A percentile compares a stretch with the other conserved stretches of the same genome.
Conservation (phyloP, 2,113 vertebrate genomes). For the Corydoras maculifer region DNA sequence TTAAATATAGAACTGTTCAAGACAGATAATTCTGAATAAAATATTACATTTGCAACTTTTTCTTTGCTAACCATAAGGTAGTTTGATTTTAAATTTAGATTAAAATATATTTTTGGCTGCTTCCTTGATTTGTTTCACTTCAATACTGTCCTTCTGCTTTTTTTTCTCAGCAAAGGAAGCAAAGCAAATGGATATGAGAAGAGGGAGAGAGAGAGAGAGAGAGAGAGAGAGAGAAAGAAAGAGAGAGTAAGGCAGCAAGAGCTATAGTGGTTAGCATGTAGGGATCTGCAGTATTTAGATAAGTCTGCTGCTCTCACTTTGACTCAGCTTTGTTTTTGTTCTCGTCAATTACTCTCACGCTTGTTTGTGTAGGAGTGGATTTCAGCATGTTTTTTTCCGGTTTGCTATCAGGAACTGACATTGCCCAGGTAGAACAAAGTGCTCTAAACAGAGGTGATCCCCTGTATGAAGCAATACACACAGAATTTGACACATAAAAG, state of each 20-base stretch:
- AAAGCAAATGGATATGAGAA: background rate
- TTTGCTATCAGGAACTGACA: slow-evolving; percentile 42
- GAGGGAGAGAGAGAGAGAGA: background rate
- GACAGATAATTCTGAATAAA: background rate
- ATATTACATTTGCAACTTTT: background rate
- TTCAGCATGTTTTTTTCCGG: slow-evolving; percentile 22
- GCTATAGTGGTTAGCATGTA: background rate
- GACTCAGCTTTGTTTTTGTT: slow-evolving; percentile 33
- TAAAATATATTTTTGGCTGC: background rate
- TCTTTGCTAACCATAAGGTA: no score
- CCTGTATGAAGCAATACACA: slow-evolving; percentile 21
- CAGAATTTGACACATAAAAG: background rate
- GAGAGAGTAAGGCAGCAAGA: background rate
- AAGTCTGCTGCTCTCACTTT: slow-evolving; percentile 31
- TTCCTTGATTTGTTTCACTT: background rate
- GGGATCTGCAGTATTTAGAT: slow-evolving; percentile 26
- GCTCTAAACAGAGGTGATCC: slow-evolving; percentile 35
- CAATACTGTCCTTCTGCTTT: slow-evolving; percentile 14
- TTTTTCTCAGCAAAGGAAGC: slow-evolving; percentile 10
- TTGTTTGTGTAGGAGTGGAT: slow-evolving; percentile 29
- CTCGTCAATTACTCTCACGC: slow-evolving; percentile 18
- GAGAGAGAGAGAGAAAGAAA: slow-evolving; percentile 1
- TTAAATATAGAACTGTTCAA: no score
- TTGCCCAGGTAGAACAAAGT: slow-evolving; percentile 25
- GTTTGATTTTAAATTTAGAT: no score